These are phyloP conservation scores for Apostichopus parvimensis DNA, from an alignment of 35 echinoderm and acorn worm genomes.

Conservation along the genomic window DNA sequence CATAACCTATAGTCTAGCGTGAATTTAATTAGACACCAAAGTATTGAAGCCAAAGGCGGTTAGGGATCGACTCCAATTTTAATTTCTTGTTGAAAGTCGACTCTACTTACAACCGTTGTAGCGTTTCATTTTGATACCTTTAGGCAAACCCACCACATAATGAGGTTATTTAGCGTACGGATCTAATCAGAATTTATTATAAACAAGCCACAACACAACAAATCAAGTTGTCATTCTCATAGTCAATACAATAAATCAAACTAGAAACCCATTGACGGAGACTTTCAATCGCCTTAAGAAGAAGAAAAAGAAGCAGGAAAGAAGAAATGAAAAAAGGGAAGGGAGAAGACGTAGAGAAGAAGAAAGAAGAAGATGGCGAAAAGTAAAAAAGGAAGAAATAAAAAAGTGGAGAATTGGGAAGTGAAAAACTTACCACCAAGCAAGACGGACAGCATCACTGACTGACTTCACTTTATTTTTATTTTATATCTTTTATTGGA, in stretches of 20 bases:
- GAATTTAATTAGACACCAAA: not conserved
- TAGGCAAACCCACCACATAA: slow-evolving; percentile 3
- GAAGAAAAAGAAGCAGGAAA: not conserved
- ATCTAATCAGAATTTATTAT: slow-evolving; percentile 43
- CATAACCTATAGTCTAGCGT: not conserved
- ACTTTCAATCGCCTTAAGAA: not conserved
- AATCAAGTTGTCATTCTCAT: slow-evolving; percentile 40
- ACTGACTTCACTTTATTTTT: too few relatives aligned
- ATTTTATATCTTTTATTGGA: too few relatives aligned
- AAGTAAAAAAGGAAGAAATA: not conserved
- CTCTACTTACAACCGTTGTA: not conserved
- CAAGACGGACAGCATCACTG: too few relatives aligned
- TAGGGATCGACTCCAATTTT: slow-evolving; percentile 18
- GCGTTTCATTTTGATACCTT: slow-evolving; percentile 5
- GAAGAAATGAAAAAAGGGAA: not conserved
- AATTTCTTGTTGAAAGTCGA: slow-evolving; percentile 27
- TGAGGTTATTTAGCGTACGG: slow-evolving; percentile 28
- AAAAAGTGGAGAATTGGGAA: not conserved
- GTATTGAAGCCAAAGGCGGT: slow-evolving; percentile 9
- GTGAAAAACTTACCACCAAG: too few relatives aligned
- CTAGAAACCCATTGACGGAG: not conserved
- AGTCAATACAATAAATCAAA: slow-evolving; percentile 49
- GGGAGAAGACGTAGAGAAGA: not conserved
- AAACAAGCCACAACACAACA: slow-evolving; percentile 31
- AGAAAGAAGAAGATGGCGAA: not conserved